Evolutionary conservation across 2,888 invertebrate species (phyloP).

Genomic region (Orchesella flavescens): DNA sequence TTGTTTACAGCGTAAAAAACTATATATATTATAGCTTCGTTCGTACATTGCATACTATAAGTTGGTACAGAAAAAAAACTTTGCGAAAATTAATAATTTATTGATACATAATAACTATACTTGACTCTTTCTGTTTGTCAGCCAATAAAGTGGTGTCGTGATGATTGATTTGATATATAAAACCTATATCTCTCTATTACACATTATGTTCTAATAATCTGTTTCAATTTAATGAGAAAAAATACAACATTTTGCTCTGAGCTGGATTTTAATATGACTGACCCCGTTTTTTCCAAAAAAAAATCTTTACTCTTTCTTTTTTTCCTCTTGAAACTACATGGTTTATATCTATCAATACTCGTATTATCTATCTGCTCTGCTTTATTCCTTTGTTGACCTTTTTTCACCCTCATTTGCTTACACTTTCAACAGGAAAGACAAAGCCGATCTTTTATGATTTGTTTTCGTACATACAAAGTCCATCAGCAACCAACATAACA

Average conservation of each 20-base stretch:
- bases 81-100: background rate
- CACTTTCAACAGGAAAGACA: background rate
- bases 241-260: constrained; percentile 26
- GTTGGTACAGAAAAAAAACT: background rate
- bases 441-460: too few relatives aligned
- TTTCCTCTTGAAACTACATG: background rate
- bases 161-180: constrained; percentile 61
- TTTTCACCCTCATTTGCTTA: background rate
- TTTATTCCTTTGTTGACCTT: background rate
- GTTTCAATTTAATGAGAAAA: background rate
- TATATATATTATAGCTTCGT: background rate
- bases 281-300: too few relatives aligned
- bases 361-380: too few relatives aligned
- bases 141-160: constrained; percentile 67
- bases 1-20: background rate
- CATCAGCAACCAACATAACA: too few relatives aligned
- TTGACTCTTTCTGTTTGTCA: constrained; percentile 34
- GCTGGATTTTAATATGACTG: constrained; percentile 27
- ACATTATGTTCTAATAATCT: background rate
- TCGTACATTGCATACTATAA: constrained; percentile 9
- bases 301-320: background rate
- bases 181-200: constrained; percentile 20
- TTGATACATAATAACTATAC: background rate
- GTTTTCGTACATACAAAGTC: too few relatives aligned
- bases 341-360: background rate